Conservation (phyloP, 1,140 invertebrate genomes). For the Bradynema listronoti region DNA sequence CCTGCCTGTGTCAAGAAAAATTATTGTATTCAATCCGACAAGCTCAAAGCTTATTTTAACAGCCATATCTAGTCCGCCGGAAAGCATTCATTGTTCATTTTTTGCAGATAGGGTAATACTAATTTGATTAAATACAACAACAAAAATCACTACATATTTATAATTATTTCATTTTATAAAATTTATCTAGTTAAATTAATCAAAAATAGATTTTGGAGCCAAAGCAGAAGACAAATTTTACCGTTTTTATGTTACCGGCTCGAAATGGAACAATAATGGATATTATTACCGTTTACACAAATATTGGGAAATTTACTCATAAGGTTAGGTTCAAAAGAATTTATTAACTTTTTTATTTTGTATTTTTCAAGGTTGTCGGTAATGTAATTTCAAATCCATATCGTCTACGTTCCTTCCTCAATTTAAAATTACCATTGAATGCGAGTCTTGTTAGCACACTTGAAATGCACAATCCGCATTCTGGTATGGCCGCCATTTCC, state of each 20-base stretch:
- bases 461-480: slow-evolving; percentile 85
- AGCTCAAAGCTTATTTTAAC: slow-evolving; percentile 14
- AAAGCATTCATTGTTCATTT: slow-evolving; percentile 31
- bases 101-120: slow-evolving; percentile 17
- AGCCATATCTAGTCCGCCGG: slow-evolving; percentile 19
- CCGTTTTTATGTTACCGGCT: slow-evolving; percentile 30
- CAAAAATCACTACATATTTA: no score
- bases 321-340: slow-evolving; percentile 62
- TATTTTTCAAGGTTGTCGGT: slow-evolving; percentile 30
- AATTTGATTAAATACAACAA: not conserved
- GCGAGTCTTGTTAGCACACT: slow-evolving; percentile 81
- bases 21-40: slow-evolving; percentile 13
- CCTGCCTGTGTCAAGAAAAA: slow-evolving; percentile 17
- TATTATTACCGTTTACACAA: slow-evolving; percentile 83
- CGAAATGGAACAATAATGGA: slow-evolving; percentile 61
- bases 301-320: slow-evolving; percentile 76
- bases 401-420: slow-evolving; percentile 68
- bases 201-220: slow-evolving; percentile 30
- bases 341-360: not conserved
- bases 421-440: slow-evolving; percentile 81
- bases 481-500: slow-evolving; percentile 73
- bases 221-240: slow-evolving; percentile 16
- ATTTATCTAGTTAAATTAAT: no score
- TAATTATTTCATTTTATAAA: no score
- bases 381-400: slow-evolving; percentile 36